Evolutionary conservation across 2,888 invertebrate species (phyloP).

Genomic region (Portevinia maculata): DNA sequence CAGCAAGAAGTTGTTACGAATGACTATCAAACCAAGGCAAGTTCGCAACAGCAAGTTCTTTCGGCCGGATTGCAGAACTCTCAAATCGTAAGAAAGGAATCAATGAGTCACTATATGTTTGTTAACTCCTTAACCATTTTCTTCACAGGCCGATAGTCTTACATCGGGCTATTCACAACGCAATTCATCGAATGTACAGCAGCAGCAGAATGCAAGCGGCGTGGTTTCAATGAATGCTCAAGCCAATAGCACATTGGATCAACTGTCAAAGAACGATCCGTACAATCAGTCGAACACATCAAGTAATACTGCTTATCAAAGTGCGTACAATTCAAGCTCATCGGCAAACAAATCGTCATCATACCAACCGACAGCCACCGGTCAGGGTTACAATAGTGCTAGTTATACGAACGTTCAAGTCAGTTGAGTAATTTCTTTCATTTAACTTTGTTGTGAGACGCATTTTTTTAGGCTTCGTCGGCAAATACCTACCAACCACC

Average conservation of each 20-base stretch:
- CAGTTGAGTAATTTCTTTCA: slow-evolving; percentile 19
- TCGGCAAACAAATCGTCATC: slow-evolving; percentile 79
- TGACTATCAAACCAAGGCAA: slow-evolving; percentile 81
- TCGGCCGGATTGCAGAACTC: slow-evolving; percentile 80
- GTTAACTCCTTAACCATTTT: neutral
- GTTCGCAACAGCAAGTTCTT: slow-evolving; percentile 76
- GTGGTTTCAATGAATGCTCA: slow-evolving; percentile 76
- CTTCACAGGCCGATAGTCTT: slow-evolving; percentile 79
- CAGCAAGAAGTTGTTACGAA: slow-evolving; percentile 78
- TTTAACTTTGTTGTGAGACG: neutral
- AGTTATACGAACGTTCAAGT: slow-evolving; percentile 82
- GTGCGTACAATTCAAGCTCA: slow-evolving; percentile 79
- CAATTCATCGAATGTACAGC: slow-evolving; percentile 76
- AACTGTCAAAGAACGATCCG: slow-evolving; percentile 82
- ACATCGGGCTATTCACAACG: slow-evolving; percentile 80
- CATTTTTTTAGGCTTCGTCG: slow-evolving; percentile 78
- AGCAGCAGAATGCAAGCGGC: slow-evolving; percentile 76
- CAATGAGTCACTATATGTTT: neutral
- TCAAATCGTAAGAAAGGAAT: slow-evolving; percentile 79
- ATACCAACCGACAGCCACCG: slow-evolving; percentile 80
- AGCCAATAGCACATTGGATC: slow-evolving; percentile 78
- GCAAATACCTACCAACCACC: slow-evolving; percentile 81
- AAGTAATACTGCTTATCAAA: slow-evolving; percentile 79
- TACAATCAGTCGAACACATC: slow-evolving; percentile 80
- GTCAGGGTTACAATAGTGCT: slow-evolving; percentile 81